Evolutionary conservation across 1,140 invertebrate genomes (phyloP).

Genomic region (Cataglyphis hispanica): DNA sequence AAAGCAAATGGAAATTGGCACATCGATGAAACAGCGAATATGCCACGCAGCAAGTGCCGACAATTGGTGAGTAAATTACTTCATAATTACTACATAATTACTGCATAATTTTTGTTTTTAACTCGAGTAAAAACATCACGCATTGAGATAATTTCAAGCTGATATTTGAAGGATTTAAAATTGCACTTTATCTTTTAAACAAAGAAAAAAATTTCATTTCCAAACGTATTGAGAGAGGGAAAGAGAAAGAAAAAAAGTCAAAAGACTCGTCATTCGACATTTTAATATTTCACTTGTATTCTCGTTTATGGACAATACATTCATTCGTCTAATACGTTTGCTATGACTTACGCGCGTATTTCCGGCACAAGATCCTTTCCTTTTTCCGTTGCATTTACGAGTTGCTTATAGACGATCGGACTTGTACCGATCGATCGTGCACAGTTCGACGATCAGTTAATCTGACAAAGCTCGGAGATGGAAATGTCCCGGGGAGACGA

Average conservation of each 20-base stretch:
- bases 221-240: slow-evolving; percentile 3
- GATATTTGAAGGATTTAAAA: too few relatives aligned
- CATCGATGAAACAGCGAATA: too few relatives aligned
- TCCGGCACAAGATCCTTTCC: slow-evolving; percentile 60
- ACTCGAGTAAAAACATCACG: too few relatives aligned
- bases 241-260: slow-evolving; percentile 30
- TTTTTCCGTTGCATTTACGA: slow-evolving; percentile 76
- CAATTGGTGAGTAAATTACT: too few relatives aligned
- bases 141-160: too few relatives aligned
- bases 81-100: too few relatives aligned
- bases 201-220: neutral
- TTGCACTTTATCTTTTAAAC: too few relatives aligned
- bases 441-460: slow-evolving; percentile 76
- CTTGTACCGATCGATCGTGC: slow-evolving; percentile 81
- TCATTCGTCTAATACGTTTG: slow-evolving; percentile 65
- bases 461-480: slow-evolving; percentile 72
- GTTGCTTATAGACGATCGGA: slow-evolving; percentile 76
- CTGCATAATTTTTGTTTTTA: too few relatives aligned
- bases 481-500: slow-evolving; percentile 66
- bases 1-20: too few relatives aligned
- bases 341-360: slow-evolving; percentile 10
- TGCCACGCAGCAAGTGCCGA: too few relatives aligned
- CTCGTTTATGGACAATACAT: slow-evolving; percentile 39
- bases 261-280: slow-evolving; percentile 40
- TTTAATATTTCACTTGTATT: slow-evolving; percentile 6